A percentile compares a stretch with the other conserved stretches of the same genome.
Conservation (phyloP, 1,140 invertebrate species). For the Drosophila auraria region DNA sequence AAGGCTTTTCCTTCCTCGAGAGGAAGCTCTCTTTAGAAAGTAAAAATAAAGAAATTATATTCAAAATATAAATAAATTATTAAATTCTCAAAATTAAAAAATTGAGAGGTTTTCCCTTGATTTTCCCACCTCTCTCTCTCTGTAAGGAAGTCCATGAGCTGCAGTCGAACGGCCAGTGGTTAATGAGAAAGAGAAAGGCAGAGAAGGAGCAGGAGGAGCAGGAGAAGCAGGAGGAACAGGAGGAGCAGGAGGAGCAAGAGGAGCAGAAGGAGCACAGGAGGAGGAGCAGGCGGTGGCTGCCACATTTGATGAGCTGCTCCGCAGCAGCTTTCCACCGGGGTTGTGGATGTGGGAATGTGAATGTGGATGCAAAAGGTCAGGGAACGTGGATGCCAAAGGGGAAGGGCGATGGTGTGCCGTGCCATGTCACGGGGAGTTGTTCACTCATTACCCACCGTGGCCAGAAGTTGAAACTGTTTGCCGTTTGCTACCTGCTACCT, state of each 20-base stretch:
- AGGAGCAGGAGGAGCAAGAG: neutral
- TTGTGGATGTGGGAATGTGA: conserved; percentile 1
- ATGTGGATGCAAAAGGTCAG: conserved; percentile 6
- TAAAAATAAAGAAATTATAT: too few species aligned
- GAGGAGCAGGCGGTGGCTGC: neutral
- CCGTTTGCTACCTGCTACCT: conserved; percentile 10
- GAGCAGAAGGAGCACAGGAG: neutral
- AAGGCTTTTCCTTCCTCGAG: too few species aligned
- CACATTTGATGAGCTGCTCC: conserved; percentile 37
- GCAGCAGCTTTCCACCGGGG: neutral
- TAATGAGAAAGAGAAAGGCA: conserved; percentile 19
- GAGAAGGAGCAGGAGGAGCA: neutral
- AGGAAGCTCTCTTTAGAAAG: too few species aligned
- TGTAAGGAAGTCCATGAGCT: conserved; percentile 10
- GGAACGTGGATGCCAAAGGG: neutral
- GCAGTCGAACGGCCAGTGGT: conserved; percentile 27
- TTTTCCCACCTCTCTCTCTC: neutral
- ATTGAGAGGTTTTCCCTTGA: neutral
- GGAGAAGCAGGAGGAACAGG: neutral
- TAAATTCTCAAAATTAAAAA: too few species aligned
- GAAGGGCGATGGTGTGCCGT: neutral
- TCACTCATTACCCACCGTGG: conserved; percentile 34
- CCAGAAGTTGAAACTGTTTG: conserved; percentile 23
- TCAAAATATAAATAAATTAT: too few species aligned
- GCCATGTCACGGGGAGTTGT: conserved; percentile 25